These are phyloP conservation scores for Callipepla californica DNA, from an alignment of 2,113 vertebrate genomes.

Conservation along the genomic window DNA sequence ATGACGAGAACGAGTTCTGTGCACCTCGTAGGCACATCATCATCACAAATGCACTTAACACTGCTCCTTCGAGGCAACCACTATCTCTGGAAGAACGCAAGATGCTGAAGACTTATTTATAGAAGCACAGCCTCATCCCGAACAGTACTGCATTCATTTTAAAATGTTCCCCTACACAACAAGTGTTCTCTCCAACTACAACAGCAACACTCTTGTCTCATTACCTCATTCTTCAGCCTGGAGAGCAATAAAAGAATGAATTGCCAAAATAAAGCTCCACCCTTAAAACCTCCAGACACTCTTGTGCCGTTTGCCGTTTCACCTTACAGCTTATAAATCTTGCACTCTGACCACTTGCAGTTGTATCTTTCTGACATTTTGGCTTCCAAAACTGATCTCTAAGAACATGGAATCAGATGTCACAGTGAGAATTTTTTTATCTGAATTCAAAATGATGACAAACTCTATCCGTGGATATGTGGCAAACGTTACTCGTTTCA, in stretches of 20 bases:
- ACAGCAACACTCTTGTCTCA: slow-evolving; percentile 21
- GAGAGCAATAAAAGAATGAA: slow-evolving; percentile 46
- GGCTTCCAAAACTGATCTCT: slow-evolving; percentile 25
- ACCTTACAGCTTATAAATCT: slow-evolving; percentile 63
- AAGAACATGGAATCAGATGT: slow-evolving; percentile 28
- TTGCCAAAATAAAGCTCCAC: slow-evolving; percentile 59
- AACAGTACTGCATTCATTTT: slow-evolving; percentile 2
- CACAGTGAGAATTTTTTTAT: background rate
- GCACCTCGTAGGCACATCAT: background rate
- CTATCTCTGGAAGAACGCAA: background rate
- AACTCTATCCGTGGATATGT: background rate
- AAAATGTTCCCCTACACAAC: background rate
- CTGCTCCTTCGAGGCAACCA: slow-evolving; percentile 27
- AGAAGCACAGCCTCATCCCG: slow-evolving; percentile 19
- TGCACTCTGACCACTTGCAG: background rate
- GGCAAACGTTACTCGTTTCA: rapidly evolving
- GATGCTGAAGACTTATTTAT: slow-evolving; percentile 4
- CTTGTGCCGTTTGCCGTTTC: slow-evolving; percentile 41
- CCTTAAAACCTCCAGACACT: slow-evolving; percentile 47
- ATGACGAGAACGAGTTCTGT: background rate
- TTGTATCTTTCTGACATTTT: slow-evolving; percentile 37
- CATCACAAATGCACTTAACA: slow-evolving; percentile 2
- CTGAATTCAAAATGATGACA: too few relatives aligned
- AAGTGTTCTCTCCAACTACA: background rate
- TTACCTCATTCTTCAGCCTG: slow-evolving; percentile 58